Conservation (phyloP, 2,888 invertebrate species). For the Bombylius discolor region DNA sequence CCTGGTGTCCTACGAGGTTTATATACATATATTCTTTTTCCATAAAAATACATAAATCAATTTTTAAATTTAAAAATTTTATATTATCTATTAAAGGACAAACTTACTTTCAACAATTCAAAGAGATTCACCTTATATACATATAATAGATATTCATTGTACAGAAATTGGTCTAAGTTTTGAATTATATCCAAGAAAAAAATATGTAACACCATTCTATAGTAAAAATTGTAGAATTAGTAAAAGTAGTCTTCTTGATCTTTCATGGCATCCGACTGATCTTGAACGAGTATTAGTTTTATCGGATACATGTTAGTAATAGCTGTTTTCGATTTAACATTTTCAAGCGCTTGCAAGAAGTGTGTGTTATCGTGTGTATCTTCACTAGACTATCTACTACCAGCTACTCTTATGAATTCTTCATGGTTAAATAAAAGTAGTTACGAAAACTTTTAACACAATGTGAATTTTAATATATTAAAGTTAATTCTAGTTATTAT, state of each 20-base stretch:
- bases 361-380: too few relatives aligned
- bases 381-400: too few relatives aligned
- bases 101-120: constrained; percentile 71
- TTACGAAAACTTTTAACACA: too few relatives aligned
- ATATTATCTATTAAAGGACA: constrained; percentile 27
- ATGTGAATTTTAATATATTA: too few relatives aligned
- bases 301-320: constrained; percentile 23
- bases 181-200: constrained; percentile 62
- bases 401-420: too few relatives aligned
- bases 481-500: too few relatives aligned
- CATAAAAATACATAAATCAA: constrained; percentile 1
- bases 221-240: constrained; percentile 1
- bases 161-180: constrained; percentile 55
- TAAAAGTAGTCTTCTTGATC: constrained; percentile 46
- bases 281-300: constrained; percentile 35
- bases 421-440: too few relatives aligned
- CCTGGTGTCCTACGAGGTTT: constrained; percentile 78
- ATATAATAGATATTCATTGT: constrained; percentile 76
- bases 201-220: constrained; percentile 41
- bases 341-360: too few relatives aligned
- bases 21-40: constrained; percentile 10
- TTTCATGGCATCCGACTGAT: constrained; percentile 78
- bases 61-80: background rate
- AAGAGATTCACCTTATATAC: constrained; percentile 61
- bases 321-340: too few relatives aligned